Evolutionary conservation across 2,888 invertebrate species (phyloP), one percentile per base, ranked within the genome.

Genomic region (Notodonta dromedarius): DNA sequence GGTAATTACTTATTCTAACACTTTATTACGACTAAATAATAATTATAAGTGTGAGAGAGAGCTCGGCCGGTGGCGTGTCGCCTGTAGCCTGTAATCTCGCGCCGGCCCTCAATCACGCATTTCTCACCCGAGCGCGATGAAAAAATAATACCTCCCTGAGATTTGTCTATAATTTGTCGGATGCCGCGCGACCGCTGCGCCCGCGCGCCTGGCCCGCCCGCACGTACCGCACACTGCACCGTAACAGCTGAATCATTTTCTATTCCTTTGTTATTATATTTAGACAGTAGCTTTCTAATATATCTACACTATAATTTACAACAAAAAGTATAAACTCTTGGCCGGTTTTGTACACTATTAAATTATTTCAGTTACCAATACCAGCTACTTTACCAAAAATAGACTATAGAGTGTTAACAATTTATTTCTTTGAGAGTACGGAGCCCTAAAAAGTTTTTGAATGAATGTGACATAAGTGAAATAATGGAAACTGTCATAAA

Each of bases 41-140:
- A 86, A 87, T 87, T 83, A 84, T 89, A 89, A 88, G 87, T 87
- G 87, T 86, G 87, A 86, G 86, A 87, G 83, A 83, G 88, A 84
- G 85, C 82, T 81, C 76, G 78, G 88, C 82, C 86, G 91, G 90
- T 90, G 90, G 91, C 91, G 88, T 87, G 92, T 87, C 87, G 71
- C 74, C 84, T 78, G 82, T 70, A 77, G 82, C 83, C 92, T 93
- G 92, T 93, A 92, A 93, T 93, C 91, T 88, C 73, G 74, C 60
- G 88, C 93, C 93, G 93, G 87, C 86, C 91, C 86, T 85, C 91
- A 93, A 93, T 93, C 92, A 92, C 86, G 90, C 91, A 90, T 88
- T 93, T 93, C 93, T 93, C 93, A 93, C 93, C 91, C 91, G 85
- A 74, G 85, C 90, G 93, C 90, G 93, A 89, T 93, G 92, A 93